phyloP scores from a whole-genome alignment of 2,797 vertebrate species.

The Danio choprae region DNA sequence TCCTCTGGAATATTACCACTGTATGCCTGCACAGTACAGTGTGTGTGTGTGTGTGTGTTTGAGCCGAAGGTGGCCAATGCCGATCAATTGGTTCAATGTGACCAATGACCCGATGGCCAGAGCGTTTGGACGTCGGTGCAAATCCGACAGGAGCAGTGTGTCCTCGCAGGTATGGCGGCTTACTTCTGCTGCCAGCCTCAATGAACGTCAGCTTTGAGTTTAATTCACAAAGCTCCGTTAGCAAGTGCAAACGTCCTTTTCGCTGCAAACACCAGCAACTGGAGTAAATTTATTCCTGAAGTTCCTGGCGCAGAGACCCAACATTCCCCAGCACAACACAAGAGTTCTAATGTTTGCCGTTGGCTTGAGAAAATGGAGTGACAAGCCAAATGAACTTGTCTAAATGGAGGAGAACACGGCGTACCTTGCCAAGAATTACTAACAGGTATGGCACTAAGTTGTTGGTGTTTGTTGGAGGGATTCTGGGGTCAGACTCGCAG shows the following conservation, averaged over 20 bases:
- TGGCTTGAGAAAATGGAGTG: slow-evolving; percentile 55
- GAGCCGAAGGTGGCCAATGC: not conserved
- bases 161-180: slow-evolving; percentile 22
- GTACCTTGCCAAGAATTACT: slow-evolving; percentile 56
- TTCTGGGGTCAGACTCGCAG: slow-evolving; percentile 31
- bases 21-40: not conserved
- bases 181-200: slow-evolving; percentile 21
- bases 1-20: not conserved
- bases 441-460: slow-evolving; percentile 56
- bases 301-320: slow-evolving; percentile 52
- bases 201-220: slow-evolving; percentile 27
- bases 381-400: slow-evolving; percentile 62
- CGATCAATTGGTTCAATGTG: not conserved
- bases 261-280: slow-evolving; percentile 40
- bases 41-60: slow-evolving; percentile 3
- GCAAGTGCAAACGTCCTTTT: slow-evolving; percentile 38
- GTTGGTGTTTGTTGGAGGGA: slow-evolving; percentile 51
- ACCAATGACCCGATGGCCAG: slow-evolving; percentile 6
- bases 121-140: slow-evolving; percentile 3
- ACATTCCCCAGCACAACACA: slow-evolving; percentile 50
- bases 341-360: slow-evolving; percentile 54
- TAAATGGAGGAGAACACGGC: slow-evolving; percentile 57
- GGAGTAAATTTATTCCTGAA: slow-evolving; percentile 53
- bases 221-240: slow-evolving; percentile 43
- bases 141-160: slow-evolving; percentile 28